Evolutionary conservation across 2,113 vertebrate genomes (phyloP).

Genomic region (Cinclus cinclus): DNA sequence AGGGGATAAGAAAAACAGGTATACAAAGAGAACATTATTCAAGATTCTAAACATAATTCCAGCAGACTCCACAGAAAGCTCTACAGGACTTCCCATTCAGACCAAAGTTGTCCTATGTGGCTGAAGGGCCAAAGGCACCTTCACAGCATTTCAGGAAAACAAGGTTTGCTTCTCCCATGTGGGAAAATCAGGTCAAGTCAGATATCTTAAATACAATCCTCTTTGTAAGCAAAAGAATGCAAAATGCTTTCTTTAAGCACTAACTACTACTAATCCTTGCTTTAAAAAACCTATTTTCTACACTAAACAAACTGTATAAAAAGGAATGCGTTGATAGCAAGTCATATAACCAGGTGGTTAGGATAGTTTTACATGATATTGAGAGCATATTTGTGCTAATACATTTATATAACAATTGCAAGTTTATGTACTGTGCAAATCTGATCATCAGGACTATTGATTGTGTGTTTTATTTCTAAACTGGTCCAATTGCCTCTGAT

Average conservation of each 20-base stretch:
- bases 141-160: neutral
- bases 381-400: neutral
- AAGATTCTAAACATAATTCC: neutral
- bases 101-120: neutral
- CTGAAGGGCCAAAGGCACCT: neutral
- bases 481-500: neutral
- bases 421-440: neutral
- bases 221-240: neutral
- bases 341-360: neutral
- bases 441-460: neutral
- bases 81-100: neutral
- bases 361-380: neutral
- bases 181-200: neutral
- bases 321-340: neutral
- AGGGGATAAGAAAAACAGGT: neutral
- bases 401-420: neutral
- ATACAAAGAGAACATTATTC: neutral
- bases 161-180: neutral
- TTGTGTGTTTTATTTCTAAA: neutral
- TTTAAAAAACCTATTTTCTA: neutral
- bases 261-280: neutral
- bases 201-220: neutral
- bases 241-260: neutral
- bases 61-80: neutral
- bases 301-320: neutral